Evolutionary conservation across 2,797 vertebrate species (phyloP).

Genomic region (Hypotaenidia philippensis): DNA sequence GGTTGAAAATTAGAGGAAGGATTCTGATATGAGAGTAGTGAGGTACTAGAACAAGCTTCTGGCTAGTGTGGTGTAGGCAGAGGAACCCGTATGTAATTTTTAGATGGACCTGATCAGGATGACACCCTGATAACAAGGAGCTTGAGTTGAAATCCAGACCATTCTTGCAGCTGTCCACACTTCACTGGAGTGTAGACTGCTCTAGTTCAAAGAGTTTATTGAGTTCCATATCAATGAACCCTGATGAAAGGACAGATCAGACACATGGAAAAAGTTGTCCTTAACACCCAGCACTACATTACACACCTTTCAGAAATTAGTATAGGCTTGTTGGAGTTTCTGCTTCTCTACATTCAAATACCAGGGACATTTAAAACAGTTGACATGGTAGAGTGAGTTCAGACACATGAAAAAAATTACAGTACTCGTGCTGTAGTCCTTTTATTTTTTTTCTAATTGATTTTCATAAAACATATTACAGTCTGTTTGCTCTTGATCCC

Average conservation of each 20-base stretch:
- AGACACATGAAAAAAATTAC: not conserved
- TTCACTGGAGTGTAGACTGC: not conserved
- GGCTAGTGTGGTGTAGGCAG: not conserved
- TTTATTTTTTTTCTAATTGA: not conserved
- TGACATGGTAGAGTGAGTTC: not conserved
- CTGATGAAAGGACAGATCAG: not conserved
- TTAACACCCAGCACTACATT: not conserved
- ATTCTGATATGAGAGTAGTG: not conserved
- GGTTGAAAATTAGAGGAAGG: not conserved
- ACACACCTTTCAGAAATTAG: not conserved
- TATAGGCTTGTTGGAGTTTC: not conserved
- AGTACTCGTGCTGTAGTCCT: not conserved
- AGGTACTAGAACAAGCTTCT: not conserved
- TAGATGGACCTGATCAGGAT: not conserved
- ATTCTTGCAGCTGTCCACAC: not conserved
- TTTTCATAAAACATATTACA: conserved; percentile 10
- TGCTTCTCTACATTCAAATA: not conserved
- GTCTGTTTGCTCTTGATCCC: not conserved
- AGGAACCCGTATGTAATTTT: not conserved
- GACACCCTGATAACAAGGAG: not conserved
- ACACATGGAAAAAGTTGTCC: not conserved
- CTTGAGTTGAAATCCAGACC: not conserved
- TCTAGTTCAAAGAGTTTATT: not conserved
- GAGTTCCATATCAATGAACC: not conserved
- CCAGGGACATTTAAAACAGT: not conserved